Base-by-base conservation (phyloP, 2,888 invertebrate species). In the Nezara viridula region DNA sequence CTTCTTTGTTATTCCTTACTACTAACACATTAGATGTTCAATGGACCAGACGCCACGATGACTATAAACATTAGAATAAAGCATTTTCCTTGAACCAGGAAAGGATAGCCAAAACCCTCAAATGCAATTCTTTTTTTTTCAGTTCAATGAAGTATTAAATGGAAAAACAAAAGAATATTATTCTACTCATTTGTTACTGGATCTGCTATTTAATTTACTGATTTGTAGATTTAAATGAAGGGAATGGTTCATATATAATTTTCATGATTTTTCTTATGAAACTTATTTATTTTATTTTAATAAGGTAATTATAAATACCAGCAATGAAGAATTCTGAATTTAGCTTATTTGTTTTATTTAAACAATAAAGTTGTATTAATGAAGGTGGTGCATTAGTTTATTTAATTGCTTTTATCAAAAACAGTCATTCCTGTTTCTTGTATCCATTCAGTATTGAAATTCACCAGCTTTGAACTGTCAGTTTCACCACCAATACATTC, bases 311-410 rank as follows among this genome's bases (percentile, higher is more conserved):
- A 37, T 73, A 37, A 73, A 73, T 73, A 73, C 66, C 66, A 73
- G 21, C 19, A 37, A 73, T 73, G 37, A 73, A 66, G 66, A 60
- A 60, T 12, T 60, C 60, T 60, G 27, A 32, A 73, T 19, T 73
- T 73, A 37, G 66, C 66, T 73, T 73, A 73, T 73, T 73, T 32
- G 32, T 73, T 73, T 73, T 73, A 73, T 73, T 73, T 73, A 73
- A 73, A 73, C 32, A 73, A 73, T 73, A 21, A 73, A 73, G 24
- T 60, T 60, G 32, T 73, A 19, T 73, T 37, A 73, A 37, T 37
- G 66, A 37, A 73, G 60, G 27, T 32, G 60, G 37, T 73, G 16
- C 16, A 73, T 73, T 32, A 19, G 19, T 27, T 32, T 37, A 73
- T 37, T 19, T 14, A 14, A 4, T 27, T 60, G 27, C 60, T 60